A percentile compares a stretch with the other conserved stretches of the same genome.
Evolutionary conservation across 2,888 invertebrate species (phyloP).

Genomic region (Cybosia mesomella): DNA sequence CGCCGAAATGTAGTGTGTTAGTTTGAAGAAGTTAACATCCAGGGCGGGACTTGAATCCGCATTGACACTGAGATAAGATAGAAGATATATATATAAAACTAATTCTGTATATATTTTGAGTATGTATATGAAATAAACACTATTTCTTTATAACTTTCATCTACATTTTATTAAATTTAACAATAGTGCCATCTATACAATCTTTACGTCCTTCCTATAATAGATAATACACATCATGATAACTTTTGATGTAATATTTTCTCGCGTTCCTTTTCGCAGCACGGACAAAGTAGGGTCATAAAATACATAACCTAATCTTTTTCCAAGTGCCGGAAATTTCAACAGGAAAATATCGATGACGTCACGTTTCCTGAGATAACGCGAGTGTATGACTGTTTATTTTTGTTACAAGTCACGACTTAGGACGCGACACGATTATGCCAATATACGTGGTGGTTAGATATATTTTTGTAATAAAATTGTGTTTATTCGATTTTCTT

Average conservation of each 20-base stretch:
- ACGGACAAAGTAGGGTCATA: conserved; percentile 40
- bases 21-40: no score
- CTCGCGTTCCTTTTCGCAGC: conserved; percentile 25
- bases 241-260: conserved; percentile 30
- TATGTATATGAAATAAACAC: no score
- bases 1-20: no score
- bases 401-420: conserved; percentile 31
- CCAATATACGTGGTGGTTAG: conserved; percentile 27
- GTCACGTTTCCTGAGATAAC: conserved; percentile 43
- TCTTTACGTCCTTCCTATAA: conserved; percentile 21
- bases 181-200: conserved; percentile 19
- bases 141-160: no score
- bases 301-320: conserved; percentile 49
- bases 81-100: no score
- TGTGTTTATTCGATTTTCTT: conserved; percentile 21
- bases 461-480: conserved; percentile 22
- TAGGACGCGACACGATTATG: conserved; percentile 25
- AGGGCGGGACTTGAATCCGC: no score
- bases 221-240: conserved; percentile 30
- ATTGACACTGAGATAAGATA: no score
- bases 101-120: no score
- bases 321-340: conserved; percentile 51
- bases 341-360: conserved; percentile 43
- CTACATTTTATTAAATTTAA: conserved; percentile 3
- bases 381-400: conserved; percentile 38